Conservation (phyloP, 2,888 invertebrate genomes). For the Melinaea marsaeus region DNA sequence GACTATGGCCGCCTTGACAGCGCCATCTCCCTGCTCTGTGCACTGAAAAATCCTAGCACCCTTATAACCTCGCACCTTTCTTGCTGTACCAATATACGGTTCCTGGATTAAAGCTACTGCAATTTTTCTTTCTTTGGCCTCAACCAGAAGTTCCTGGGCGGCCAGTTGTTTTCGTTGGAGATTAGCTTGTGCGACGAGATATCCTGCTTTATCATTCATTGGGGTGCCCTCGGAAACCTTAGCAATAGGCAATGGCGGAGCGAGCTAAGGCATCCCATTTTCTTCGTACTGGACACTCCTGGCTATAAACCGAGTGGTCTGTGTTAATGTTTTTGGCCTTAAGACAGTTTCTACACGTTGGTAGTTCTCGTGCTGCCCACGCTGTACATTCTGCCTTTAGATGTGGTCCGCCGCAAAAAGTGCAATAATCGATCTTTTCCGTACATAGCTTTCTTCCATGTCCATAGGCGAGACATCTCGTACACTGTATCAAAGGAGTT, state of each 20-base stretch:
- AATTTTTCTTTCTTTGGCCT: constrained; percentile 1
- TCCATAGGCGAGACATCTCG: too few species aligned
- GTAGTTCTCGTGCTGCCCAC: not conserved
- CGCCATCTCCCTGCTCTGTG: too few species aligned
- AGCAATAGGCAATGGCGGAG: not conserved
- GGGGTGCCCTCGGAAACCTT: too few species aligned
- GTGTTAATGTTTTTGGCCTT: constrained; percentile 6
- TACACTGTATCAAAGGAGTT: too few species aligned
- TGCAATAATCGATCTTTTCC: constrained; percentile 11
- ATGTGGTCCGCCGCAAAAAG: not conserved
- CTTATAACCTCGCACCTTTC: not conserved
- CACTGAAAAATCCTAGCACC: constrained; percentile 10
- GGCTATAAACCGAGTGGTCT: constrained; percentile 20
- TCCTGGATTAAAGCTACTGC: constrained; percentile 23
- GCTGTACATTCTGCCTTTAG: constrained; percentile 10
- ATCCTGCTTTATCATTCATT: too few species aligned
- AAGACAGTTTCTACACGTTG: constrained; percentile 22
- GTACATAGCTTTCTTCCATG: not conserved
- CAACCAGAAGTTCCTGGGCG: constrained; percentile 5
- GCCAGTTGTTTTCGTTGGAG: constrained; percentile 8
- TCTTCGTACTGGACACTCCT: constrained; percentile 15
- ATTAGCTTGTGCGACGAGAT: constrained; percentile 12
- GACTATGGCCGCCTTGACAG: too few species aligned
- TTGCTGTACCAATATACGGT: constrained; percentile 18
- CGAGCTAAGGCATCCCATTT: constrained; percentile 26